These are phyloP conservation scores for Ochropleura leucogaster DNA, from an alignment of 2,888 invertebrate genomes.

Conservation along the genomic window DNA sequence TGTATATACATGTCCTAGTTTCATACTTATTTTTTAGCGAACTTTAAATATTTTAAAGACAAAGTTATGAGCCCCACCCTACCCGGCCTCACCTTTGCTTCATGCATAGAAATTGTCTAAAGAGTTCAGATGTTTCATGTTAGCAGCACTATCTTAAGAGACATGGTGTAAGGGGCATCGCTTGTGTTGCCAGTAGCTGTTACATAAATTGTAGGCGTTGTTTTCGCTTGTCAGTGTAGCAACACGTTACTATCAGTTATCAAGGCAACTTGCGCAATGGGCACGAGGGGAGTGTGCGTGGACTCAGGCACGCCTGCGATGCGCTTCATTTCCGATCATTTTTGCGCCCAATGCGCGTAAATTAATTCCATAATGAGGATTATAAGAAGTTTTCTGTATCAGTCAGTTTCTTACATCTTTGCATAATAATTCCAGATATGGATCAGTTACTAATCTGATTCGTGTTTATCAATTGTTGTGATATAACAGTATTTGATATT, in stretches of 20 bases:
- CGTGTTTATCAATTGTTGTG: not conserved
- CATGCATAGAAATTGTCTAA: slow-evolving; percentile 29
- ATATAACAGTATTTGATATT: not conserved
- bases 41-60: slow-evolving; percentile 22
- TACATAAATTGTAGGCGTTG: slow-evolving; percentile 82
- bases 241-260: slow-evolving; percentile 83
- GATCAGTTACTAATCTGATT: slow-evolving; percentile 4
- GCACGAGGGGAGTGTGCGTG: slow-evolving; percentile 73
- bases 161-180: slow-evolving; percentile 63
- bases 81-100: slow-evolving; percentile 3
- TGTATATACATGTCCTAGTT: slow-evolving; percentile 41
- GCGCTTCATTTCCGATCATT: slow-evolving; percentile 66
- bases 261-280: slow-evolving; percentile 79
- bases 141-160: slow-evolving; percentile 44
- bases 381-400: slow-evolving; percentile 35
- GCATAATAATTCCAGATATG: slow-evolving; percentile 8
- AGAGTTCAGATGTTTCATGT: slow-evolving; percentile 46
- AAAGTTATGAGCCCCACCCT: slow-evolving; percentile 1
- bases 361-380: slow-evolving; percentile 24
- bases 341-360: slow-evolving; percentile 47
- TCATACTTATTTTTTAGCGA: slow-evolving; percentile 30
- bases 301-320: slow-evolving; percentile 63
- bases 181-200: slow-evolving; percentile 66
- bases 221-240: slow-evolving; percentile 81
- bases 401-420: slow-evolving; percentile 11